Evolutionary conservation across 1,140 invertebrate genomes (phyloP), one percentile per base, ranked within the genome.

Genomic region (Sinonovacula constricta): DNA sequence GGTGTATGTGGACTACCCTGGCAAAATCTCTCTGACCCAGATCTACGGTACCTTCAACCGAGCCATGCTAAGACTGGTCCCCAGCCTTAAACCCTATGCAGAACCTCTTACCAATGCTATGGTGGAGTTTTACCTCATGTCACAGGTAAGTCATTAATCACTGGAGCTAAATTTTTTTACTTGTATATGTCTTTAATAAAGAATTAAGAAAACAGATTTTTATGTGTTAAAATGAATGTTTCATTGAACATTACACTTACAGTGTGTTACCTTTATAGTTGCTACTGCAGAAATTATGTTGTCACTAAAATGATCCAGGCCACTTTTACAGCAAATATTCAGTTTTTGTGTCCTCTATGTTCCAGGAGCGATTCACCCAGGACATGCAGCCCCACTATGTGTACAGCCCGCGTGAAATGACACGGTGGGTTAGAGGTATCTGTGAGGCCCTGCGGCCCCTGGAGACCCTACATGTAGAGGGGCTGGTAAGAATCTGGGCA

Each of bases 331-430:
- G n/a, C n/a, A n/a, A n/a, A 45, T 45, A 45, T 45, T 51, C 72
- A 28, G 59, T 49, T 24, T 45, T 5, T 49, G 10, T 57, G 3
- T 59, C 10, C n/a, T 49, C 54, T 60, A 7, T 74, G n/a, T 57
- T 83, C 30, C 77, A 93, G 93, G 98, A 99, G 90, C 93, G 95
- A 63, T 99, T 99, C 90, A 99, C 98, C 0, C 98, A 99, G 92
- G 99, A 99, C 90, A 99, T 99, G 97, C 99, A 99, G 91, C 99
- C 99, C 0, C 99, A 99, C 91, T 99, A 99, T 90, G 97, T 99
- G 0, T 99, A 99, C 92, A 99, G 97, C 78, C 99, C 99, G n/a
- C 94, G 99, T 91, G 99, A 99, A 92, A 97, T 99, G 96, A 99
- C 99, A 0, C 92, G 99, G 79, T 99, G 99, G 99, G 98, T 99